Conservation (phyloP, 2,113 vertebrate species). For the Brachyhypopomus occidentalis region DNA sequence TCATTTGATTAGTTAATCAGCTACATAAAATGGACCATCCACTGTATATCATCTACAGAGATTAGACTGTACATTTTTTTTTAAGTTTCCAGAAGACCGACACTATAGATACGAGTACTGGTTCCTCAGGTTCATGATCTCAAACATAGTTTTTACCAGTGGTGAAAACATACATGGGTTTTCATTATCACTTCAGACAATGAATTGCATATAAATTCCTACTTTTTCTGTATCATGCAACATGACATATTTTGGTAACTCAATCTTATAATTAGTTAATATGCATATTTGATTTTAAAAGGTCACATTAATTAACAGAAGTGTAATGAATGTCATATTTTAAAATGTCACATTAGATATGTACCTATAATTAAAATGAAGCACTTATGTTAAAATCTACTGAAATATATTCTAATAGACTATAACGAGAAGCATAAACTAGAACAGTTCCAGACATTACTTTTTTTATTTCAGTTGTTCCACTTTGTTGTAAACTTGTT, state of each 20-base stretch:
- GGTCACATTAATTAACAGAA: not conserved
- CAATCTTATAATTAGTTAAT: not conserved
- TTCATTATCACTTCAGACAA: not conserved
- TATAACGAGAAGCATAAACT: not conserved
- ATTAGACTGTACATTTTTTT: no score
- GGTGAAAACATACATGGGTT: not conserved
- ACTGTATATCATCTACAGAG: no score
- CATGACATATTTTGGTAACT: not conserved
- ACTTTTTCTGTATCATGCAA: not conserved
- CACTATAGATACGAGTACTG: no score
- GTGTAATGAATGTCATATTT: not conserved
- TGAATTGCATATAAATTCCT: not conserved
- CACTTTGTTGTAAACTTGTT: slow-evolving; percentile 50
- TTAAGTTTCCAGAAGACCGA: no score
- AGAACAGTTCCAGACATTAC: slow-evolving; percentile 71
- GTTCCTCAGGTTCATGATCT: no score
- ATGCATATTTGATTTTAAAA: not conserved
- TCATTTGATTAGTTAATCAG: no score
- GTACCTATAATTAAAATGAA: no score
- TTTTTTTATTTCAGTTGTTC: slow-evolving; percentile 51
- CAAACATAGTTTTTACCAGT: not conserved
- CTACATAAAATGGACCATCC: no score
- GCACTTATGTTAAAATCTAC: not conserved
- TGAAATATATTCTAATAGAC: not conserved
- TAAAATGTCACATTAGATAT: not conserved